Percentiles rank a stretch among this genome's conserved stretches.
These are phyloP conservation scores for Ferrisia virgata DNA, from an alignment of 2,888 invertebrate species.

Conservation along the genomic window DNA sequence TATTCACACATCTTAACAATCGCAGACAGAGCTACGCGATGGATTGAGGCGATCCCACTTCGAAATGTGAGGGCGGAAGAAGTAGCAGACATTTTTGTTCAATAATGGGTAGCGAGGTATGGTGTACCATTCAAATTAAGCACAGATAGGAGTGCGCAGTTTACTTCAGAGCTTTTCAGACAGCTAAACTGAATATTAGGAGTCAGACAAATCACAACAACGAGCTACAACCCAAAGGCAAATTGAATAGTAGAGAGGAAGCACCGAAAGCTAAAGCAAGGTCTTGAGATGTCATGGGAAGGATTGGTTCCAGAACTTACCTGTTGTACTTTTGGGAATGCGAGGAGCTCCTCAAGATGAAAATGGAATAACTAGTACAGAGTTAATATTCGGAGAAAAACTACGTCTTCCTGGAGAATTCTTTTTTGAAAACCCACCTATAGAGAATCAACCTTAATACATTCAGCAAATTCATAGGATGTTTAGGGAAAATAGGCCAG, in stretches of 20 bases:
- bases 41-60: conserved; percentile 15
- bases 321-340: conserved; percentile 41
- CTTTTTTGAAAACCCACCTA: not conserved
- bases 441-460: no score
- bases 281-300: conserved; percentile 42
- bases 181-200: not conserved
- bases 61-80: not conserved
- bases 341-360: conserved; percentile 31
- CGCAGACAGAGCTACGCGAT: conserved; percentile 32
- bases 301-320: not conserved
- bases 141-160: conserved; percentile 53
- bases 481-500: no score
- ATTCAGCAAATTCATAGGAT: no score
- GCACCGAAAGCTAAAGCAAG: conserved; percentile 42
- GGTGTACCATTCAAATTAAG: conserved; percentile 52
- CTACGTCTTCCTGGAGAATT: conserved; percentile 9
- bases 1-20: no score
- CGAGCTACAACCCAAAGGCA: conserved; percentile 43
- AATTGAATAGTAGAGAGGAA: conserved; percentile 46
- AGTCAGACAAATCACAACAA: not conserved
- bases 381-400: not conserved
- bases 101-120: conserved; percentile 54
- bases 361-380: not conserved
- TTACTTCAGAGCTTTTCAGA: conserved; percentile 52
- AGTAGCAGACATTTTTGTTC: conserved; percentile 41